phyloP scores from a whole-genome alignment of 2,888 invertebrate species.

The Apotomis betuletana region DNA sequence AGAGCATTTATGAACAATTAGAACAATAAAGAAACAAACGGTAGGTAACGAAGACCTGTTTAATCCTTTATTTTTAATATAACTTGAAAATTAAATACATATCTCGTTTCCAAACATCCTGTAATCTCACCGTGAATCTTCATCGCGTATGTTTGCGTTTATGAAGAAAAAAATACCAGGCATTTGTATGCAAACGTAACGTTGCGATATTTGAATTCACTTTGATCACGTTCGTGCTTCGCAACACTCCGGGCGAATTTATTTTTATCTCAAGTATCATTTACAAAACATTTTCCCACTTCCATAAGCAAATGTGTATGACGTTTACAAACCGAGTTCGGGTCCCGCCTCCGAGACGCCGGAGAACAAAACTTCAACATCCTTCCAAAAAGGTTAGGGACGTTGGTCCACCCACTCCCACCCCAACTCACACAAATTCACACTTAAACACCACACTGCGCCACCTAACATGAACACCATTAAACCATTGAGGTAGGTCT shows the following conservation, averaged over 20 bases:
- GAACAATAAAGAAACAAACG: no score
- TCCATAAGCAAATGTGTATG: slow-evolving; percentile 34
- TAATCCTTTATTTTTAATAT: no score
- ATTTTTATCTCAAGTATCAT: slow-evolving; percentile 41
- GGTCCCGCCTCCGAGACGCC: slow-evolving; percentile 79
- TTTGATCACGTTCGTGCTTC: slow-evolving; percentile 40
- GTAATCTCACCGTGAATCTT: slow-evolving; percentile 21
- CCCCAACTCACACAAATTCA: slow-evolving; percentile 50
- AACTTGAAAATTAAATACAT: no score
- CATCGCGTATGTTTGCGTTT: slow-evolving; percentile 23
- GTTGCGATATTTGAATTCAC: slow-evolving; percentile 40
- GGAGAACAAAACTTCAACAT: slow-evolving; percentile 86
- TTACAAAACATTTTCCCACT: slow-evolving; percentile 35
- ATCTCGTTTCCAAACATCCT: slow-evolving; percentile 13
- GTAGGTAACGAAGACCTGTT: no score
- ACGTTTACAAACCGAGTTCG: slow-evolving; percentile 75
- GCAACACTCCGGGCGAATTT: slow-evolving; percentile 36
- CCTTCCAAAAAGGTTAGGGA: slow-evolving; percentile 57
- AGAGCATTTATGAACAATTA: no score
- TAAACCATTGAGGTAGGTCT: slow-evolving; percentile 40
- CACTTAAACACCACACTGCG: slow-evolving; percentile 42
- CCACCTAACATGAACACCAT: slow-evolving; percentile 34
- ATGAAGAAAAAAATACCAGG: slow-evolving; percentile 30
- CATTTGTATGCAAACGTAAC: slow-evolving; percentile 34
- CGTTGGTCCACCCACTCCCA: slow-evolving; percentile 50